Evolutionary conservation across 2,888 invertebrate species (phyloP), one percentile per base, ranked within the genome.

Genomic region (Steromphala cineraria): DNA sequence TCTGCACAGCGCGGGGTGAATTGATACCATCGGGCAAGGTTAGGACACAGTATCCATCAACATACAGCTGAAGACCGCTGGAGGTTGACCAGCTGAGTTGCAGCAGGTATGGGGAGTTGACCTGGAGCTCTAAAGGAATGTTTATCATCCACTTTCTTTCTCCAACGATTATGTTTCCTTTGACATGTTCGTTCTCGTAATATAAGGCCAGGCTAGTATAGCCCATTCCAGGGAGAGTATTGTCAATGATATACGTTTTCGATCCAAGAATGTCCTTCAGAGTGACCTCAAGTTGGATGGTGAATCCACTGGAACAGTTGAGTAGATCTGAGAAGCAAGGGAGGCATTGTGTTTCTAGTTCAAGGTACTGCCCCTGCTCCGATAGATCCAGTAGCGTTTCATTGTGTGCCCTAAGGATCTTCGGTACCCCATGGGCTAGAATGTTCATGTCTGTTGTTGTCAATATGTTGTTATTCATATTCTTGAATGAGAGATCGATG

Each of bases 241-340:
- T 83, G 46, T 75, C 71, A 24, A 84, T 53, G 7, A 82, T 80
- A 67, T 78, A 85, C 4, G 53, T 74, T 67, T 31, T 78, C 15
- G 56, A 62, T n/a, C 24, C 36, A 17, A 74, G 55, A 8, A 56
- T 67, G 46, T 15, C 17, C n/a, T 80, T 75, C 2, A 86, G 55
- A 15, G 67, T 77, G 2, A 84, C 71, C 19, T 75, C 67, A 28
- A 84, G 31, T 21, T 77, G 80, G 10, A 86, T n/a, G 13, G 83
- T 86, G 67, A 86, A 82, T 0, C 84, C 86, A 3, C 53, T 24
- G 0, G 77, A 56, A 67, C 86, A 86, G 0, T 62, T 15, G 0
- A 13, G 19, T 7, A 81, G 56, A 53, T 79, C 75, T 21, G 67
- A 40, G 0, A 85, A 28, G 80, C 86, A 86, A 8, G 75, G 62